Evolutionary conservation across 2,113 vertebrate genomes (phyloP), one percentile per base, ranked within the genome.

Genomic region (Mustela nigripes): DNA sequence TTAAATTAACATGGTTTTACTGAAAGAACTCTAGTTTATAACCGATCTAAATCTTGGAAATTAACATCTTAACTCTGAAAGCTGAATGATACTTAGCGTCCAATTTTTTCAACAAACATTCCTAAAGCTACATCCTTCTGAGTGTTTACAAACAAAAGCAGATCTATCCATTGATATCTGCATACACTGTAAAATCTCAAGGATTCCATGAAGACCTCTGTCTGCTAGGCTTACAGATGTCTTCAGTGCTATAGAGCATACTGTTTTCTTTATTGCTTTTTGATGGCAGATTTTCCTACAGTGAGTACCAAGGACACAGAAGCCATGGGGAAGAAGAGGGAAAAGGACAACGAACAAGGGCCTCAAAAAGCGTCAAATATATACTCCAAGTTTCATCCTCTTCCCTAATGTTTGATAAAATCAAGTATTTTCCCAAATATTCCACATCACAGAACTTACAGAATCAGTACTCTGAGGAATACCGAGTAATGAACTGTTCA

Each of bases 1-100:
- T 53, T 84, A 93, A 95, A 84, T 73, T 76, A 36, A 53, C 9
- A 87, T 45, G 71, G 65, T 67, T 97, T 94, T 73, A 71, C 50
- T 53, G 1, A 79, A 93, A 94, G 53, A 63, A 50, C 16, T 95
- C 1, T 39, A 71, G 28, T 62, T 80, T 39, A 65, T 90, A 81
- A 26, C 48, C 42, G 60, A n/a, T 62, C 42, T 36, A 87, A 94
- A 56, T 82, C 48, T 74, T 91, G 26, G 28, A 92, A 73, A 89
- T 79, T 91, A 89, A 90, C 48, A 56, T 87, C 4, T 58, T 93
- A 79, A 83, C 53, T 87, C 39, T 50, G 18, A 90, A 95, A 39
- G 78, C 1, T 42, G 28, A 73, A 62, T n/a, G 24, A 82, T 60
- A 71, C 7, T 62, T 62, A 60, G 71, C 33, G 10, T 24, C 80